Evolutionary conservation across 2,113 vertebrate genomes (phyloP).

Genomic region (pig (Sus scrofa)): T2T-Sscrofa CM000821.6:27076501-27077000

Average conservation of each 20-base stretch:
- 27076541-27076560: neutral
- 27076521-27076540: too few species aligned
- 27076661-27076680: neutral
- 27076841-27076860: neutral
- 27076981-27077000: conserved; percentile 96
- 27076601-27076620: neutral
- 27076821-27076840: too few species aligned
- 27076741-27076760: neutral
- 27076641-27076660: neutral
- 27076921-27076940: conserved; percentile 97
- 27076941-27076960: conserved; percentile 99
- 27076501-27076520: too few species aligned
- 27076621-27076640: neutral
- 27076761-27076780: too few species aligned
- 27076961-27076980: conserved; percentile 97
- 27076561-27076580: neutral
- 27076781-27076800: neutral
- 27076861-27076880: neutral
- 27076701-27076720: neutral
- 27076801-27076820: too few species aligned
- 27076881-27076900: neutral
- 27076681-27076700: neutral
- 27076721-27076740: neutral
- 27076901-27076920: conserved; percentile 92
- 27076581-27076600: neutral